A percentile compares a stretch with the other conserved stretches of the same genome.
Conservation (phyloP, 2,113 vertebrate species). For the Bagarius yarrelli region DNA sequence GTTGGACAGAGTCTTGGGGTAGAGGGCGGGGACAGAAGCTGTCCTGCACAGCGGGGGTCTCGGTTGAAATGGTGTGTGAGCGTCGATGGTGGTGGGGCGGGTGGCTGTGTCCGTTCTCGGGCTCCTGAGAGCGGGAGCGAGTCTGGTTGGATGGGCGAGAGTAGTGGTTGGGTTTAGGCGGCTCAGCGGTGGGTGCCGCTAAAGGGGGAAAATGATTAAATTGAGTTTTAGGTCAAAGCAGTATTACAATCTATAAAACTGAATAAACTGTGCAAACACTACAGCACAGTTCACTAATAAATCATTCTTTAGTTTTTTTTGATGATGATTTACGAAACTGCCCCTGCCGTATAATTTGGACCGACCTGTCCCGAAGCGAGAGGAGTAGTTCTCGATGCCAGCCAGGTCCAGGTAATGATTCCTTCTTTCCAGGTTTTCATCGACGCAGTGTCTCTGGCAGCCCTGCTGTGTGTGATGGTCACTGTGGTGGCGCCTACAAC, state of each 20-base stretch:
- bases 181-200: slow-evolving; percentile 62
- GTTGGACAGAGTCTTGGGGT: slow-evolving; percentile 75
- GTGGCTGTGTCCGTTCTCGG: slow-evolving; percentile 82
- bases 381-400: slow-evolving; percentile 97
- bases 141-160: slow-evolving; percentile 80
- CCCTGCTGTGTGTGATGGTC: slow-evolving; percentile 84
- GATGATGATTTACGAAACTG: too few relatives aligned
- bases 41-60: slow-evolving; percentile 55
- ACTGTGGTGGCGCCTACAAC: slow-evolving; percentile 84
- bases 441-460: slow-evolving; percentile 90
- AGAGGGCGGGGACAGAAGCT: slow-evolving; percentile 68
- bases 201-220: slow-evolving; percentile 10
- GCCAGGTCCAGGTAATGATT: slow-evolving; percentile 99
- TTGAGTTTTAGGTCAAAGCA: not conserved
- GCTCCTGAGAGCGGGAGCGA: slow-evolving; percentile 92
- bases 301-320: not conserved
- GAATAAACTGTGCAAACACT: not conserved
- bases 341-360: too few relatives aligned
- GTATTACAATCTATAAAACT: too few relatives aligned
- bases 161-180: slow-evolving; percentile 76
- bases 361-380: slow-evolving; percentile 90
- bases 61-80: slow-evolving; percentile 75
- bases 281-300: not conserved
- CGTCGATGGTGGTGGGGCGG: slow-evolving; percentile 75
- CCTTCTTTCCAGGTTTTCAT: slow-evolving; percentile 98